phyloP scores from a whole-genome alignment of 2,888 invertebrate species.

The Onthophagus sagittarius region DNA sequence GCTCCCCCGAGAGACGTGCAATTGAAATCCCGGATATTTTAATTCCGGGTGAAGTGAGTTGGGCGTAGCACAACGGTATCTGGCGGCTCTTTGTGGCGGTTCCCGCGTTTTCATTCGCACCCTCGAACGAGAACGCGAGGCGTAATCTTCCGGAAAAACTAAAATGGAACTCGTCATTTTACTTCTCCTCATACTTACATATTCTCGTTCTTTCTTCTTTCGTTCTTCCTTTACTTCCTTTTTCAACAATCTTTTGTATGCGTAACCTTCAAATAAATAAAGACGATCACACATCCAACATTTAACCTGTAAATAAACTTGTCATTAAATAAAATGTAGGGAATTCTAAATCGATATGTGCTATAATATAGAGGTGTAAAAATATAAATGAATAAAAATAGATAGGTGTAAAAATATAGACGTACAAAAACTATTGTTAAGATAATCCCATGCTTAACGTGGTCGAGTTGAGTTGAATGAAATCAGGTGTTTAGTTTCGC shows the following conservation, averaged over 20 bases:
- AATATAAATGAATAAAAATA: too few relatives aligned
- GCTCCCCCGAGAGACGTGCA: background rate
- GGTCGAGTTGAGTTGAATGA: background rate
- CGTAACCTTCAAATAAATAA: background rate
- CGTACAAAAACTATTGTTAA: background rate
- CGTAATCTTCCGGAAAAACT: conserved; percentile 4
- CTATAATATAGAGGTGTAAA: background rate
- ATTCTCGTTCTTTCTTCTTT: background rate
- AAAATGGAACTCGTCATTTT: background rate
- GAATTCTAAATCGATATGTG: background rate
- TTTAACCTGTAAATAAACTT: too few relatives aligned
- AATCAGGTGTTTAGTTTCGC: background rate
- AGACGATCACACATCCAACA: too few relatives aligned
- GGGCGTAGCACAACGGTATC: background rate
- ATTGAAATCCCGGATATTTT: conserved; percentile 9
- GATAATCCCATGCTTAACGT: background rate
- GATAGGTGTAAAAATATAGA: background rate
- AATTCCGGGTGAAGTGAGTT: conserved; percentile 4
- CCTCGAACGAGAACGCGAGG: conserved; percentile 1
- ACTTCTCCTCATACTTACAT: background rate
- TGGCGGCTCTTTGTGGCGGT: background rate
- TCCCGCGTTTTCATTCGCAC: conserved; percentile 8
- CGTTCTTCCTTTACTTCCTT: background rate
- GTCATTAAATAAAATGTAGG: too few relatives aligned
- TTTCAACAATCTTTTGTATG: background rate